phyloP scores from a whole-genome alignment of 2,888 invertebrate species.

The Adelphocoris suturalis region DNA sequence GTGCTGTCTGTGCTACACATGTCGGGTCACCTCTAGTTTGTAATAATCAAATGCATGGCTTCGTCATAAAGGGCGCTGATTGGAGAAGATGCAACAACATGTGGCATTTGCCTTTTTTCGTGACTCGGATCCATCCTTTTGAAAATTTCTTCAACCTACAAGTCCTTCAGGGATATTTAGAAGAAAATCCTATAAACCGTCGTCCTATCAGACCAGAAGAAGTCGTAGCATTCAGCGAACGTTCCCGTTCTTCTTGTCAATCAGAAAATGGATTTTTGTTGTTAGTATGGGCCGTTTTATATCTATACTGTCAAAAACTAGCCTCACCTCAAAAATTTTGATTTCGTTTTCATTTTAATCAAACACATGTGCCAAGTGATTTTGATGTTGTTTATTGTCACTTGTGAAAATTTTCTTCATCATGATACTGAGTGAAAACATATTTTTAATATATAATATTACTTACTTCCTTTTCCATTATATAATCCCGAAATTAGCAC shows the following conservation, averaged over 20 bases:
- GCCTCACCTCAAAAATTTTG: too few species aligned
- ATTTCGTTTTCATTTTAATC: too few species aligned
- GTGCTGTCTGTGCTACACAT: background rate
- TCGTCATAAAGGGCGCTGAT: background rate
- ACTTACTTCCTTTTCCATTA: too few species aligned
- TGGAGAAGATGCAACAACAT: background rate
- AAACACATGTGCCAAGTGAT: too few species aligned
- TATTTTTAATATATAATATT: too few species aligned
- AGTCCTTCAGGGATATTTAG: background rate
- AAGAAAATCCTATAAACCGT: background rate
- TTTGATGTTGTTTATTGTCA: too few species aligned
- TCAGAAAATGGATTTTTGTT: background rate
- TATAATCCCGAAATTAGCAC: too few species aligned
- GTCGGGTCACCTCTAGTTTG: background rate
- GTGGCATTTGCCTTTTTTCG: background rate
- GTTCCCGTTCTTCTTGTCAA: background rate
- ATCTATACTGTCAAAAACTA: background rate
- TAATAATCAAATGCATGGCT: background rate
- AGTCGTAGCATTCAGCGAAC: background rate
- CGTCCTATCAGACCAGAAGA: too few species aligned
- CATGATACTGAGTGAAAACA: too few species aligned
- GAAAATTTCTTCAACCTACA: background rate
- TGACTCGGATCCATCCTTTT: background rate
- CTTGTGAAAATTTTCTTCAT: too few species aligned
- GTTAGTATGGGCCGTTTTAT: background rate